Conservation (phyloP, 2,888 invertebrate species). For the Frankliniella fusca region DNA sequence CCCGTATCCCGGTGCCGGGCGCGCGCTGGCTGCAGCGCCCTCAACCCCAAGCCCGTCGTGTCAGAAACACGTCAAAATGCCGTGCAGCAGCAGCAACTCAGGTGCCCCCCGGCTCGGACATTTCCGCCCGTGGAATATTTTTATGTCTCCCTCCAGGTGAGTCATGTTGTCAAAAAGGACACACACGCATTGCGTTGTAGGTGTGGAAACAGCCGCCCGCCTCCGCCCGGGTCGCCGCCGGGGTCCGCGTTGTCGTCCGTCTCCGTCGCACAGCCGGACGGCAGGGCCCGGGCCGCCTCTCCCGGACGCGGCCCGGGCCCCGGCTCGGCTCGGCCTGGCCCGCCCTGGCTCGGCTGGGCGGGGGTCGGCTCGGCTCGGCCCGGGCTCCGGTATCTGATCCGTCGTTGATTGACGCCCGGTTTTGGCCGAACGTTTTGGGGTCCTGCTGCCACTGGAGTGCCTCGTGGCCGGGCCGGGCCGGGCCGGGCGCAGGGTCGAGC, state of each 20-base stretch:
- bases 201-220: background rate
- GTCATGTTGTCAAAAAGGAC: background rate
- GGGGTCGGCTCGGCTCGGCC: too few relatives aligned
- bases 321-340: too few relatives aligned
- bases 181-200: background rate
- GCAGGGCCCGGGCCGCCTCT: background rate
- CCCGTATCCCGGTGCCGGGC: too few relatives aligned
- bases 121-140: background rate
- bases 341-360: too few relatives aligned
- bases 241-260: background rate
- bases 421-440: too few relatives aligned
- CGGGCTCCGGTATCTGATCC: background rate
- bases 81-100: background rate
- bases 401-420: background rate
- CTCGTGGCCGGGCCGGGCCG: too few relatives aligned
- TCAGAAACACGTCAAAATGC: too few relatives aligned
- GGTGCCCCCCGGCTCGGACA: background rate
- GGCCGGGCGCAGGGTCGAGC: too few relatives aligned
- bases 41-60: too few relatives aligned
- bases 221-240: background rate
- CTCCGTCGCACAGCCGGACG: background rate
- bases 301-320: too few relatives aligned
- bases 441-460: too few relatives aligned
- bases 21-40: too few relatives aligned
- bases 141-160: background rate